Evolutionary conservation across 2,888 invertebrate genomes (phyloP).

Genomic region (Branchipolynoe longqiensis): DNA sequence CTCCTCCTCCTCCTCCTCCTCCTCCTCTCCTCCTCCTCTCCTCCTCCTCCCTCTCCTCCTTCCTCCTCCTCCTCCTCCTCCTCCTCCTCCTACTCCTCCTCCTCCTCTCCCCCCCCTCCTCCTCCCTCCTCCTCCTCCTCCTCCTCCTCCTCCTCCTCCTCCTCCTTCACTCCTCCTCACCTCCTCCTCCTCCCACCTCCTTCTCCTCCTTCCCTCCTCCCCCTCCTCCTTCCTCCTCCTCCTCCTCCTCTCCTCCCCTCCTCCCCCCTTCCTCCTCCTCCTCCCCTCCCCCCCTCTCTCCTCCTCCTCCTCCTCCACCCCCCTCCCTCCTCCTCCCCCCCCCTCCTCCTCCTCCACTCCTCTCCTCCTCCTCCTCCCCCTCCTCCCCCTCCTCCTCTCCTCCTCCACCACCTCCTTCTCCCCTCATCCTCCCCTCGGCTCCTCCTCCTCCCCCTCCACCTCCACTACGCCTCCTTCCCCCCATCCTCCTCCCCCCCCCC

Average conservation of each 20-base stretch:
- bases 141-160: background rate
- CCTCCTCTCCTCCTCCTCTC: background rate
- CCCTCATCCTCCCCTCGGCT: background rate
- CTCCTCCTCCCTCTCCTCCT: background rate
- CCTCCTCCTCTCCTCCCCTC: background rate
- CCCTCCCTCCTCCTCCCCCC: background rate
- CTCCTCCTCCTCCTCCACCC: background rate
- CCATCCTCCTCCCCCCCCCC: background rate
- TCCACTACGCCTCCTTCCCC: background rate
- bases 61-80: slow-evolving; percentile 11
- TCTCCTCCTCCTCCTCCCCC: background rate
- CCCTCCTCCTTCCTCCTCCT: background rate
- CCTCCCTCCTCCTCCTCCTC: background rate
- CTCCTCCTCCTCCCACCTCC: background rate
- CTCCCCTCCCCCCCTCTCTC: background rate
- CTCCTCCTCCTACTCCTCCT: background rate
- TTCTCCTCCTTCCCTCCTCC: background rate
- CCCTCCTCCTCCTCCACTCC: background rate
- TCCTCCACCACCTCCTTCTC: background rate
- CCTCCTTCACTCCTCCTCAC: background rate
- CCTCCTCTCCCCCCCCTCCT: background rate
- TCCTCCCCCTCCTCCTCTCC: background rate
- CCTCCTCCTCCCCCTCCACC: background rate
- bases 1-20: too few species aligned
- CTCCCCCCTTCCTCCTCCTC: background rate